These are phyloP conservation scores for Agrilus planipennis DNA, from an alignment of 1,140 invertebrate species.

Conservation along the genomic window DNA sequence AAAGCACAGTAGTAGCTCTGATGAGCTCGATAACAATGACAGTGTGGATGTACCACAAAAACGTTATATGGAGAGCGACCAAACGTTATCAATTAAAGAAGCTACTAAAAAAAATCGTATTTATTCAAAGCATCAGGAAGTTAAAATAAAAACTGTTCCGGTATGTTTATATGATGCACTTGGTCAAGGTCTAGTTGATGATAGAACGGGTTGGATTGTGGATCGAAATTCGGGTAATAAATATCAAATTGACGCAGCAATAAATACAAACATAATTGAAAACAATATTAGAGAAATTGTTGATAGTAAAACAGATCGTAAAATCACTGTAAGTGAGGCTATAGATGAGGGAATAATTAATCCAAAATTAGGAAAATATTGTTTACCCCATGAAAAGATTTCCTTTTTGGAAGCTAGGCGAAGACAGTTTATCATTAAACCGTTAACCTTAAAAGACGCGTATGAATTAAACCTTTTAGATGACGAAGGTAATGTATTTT, in stretches of 20 bases:
- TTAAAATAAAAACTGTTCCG: slow-evolving; percentile 58
- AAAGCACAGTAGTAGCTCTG: slow-evolving; percentile 49
- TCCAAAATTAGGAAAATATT: slow-evolving; percentile 63
- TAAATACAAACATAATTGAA: slow-evolving; percentile 64
- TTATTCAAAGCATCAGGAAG: slow-evolving; percentile 53
- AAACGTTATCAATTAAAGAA: slow-evolving; percentile 63
- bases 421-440: slow-evolving; percentile 70
- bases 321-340: slow-evolving; percentile 72
- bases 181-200: slow-evolving; percentile 66
- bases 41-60: slow-evolving; percentile 68
- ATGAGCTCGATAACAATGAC: slow-evolving; percentile 66
- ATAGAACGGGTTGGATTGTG: slow-evolving; percentile 59
- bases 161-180: slow-evolving; percentile 73
- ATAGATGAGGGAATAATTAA: slow-evolving; percentile 65
- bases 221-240: slow-evolving; percentile 74
- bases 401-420: slow-evolving; percentile 67
- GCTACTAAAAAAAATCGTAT: slow-evolving; percentile 64
- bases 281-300: slow-evolving; percentile 67
- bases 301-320: slow-evolving; percentile 60
- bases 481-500: slow-evolving; percentile 62
- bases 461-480: slow-evolving; percentile 71
- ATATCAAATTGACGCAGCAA: slow-evolving; percentile 66
- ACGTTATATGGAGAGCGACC: slow-evolving; percentile 52
- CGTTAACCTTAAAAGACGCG: slow-evolving; percentile 80
- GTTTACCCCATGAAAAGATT: slow-evolving; percentile 69